Evolutionary conservation across 2,888 invertebrate genomes (phyloP), one percentile per base, ranked within the genome.

Genomic region (Zootermopsis nevadensis): DNA sequence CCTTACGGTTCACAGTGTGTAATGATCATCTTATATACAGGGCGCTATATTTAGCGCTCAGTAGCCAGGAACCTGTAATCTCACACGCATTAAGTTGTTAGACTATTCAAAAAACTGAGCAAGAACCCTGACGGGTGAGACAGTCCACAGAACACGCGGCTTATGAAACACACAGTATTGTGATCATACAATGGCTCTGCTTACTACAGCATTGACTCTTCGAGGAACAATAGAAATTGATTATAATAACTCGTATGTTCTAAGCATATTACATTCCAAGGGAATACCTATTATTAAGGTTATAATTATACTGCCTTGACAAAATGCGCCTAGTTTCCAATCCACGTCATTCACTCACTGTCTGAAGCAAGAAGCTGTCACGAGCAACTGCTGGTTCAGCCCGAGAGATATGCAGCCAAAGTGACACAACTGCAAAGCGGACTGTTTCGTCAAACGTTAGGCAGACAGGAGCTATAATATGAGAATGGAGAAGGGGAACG

Each of bases 301-400:
- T 60, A 53, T 60, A 60, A 60, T 60, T 60, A 15, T 60, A 60
- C 27, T 27, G 27, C 27, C 60, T 60, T 60, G 27, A n/a, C 60
- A 60, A 60, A n/a, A 60, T 60, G n/a, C 12, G 60, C 27, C 60
- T 27, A 60, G n/a, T 7, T 60, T 60, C 60, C 27, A n/a, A 60
- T n/a, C 60, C 27, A 60, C 60, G 60, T n/a, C 60, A 60, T 60
- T 60, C 60, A 2, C 60, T 60, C 60, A 60, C 27, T 10, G 55
- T 55, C 55, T 55, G 24, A 55, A 60, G n/a, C 27, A 60, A 60
- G n/a, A 60, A 60, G 60, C 60, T 60, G 60, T 60, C 60, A 60
- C 8, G n/a, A 60, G 8, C 60, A 60, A 60, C 24, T 60, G 60
- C n/a, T 60, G 60, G n/a, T 60, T 60, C 60, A 60, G 60, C 60